phyloP scores from a whole-genome alignment of 2,797 vertebrate species.

The Picus viridis region DNA sequence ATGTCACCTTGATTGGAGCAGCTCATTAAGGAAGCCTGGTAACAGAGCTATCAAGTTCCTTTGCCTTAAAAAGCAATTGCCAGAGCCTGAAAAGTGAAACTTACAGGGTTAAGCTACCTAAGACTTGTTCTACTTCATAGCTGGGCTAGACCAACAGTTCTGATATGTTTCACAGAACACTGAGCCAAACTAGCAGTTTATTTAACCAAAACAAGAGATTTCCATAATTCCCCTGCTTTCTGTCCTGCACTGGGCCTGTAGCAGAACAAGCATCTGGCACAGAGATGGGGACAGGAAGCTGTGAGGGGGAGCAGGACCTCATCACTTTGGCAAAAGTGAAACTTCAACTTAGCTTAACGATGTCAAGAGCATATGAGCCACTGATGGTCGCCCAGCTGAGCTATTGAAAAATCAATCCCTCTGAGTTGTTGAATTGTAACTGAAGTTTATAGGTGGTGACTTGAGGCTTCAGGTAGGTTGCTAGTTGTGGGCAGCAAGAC shows the following conservation, averaged over 20 bases:
- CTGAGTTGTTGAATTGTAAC: fast-evolving
- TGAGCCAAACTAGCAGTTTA: background rate
- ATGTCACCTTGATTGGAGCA: background rate
- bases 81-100: background rate
- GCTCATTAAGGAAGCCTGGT: background rate
- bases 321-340: background rate
- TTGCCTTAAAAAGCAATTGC: background rate
- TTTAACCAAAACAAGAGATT: background rate
- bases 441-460: background rate
- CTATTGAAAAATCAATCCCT: background rate
- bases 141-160: background rate
- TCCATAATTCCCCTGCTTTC: background rate
- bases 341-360: background rate
- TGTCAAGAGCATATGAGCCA: fast-evolving
- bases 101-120: background rate
- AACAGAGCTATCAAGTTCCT: background rate
- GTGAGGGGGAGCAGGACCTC: background rate
- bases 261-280: background rate
- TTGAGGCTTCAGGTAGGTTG: background rate
- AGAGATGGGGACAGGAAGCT: background rate
- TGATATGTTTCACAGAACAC: background rate
- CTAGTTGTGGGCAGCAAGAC: background rate
- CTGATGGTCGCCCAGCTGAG: background rate
- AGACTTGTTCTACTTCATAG: background rate
- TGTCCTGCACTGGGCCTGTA: background rate